A percentile compares a stretch with the other conserved stretches of the same genome.
Conservation (phyloP, 2,113 vertebrate genomes). For the Hylia prasina region DNA sequence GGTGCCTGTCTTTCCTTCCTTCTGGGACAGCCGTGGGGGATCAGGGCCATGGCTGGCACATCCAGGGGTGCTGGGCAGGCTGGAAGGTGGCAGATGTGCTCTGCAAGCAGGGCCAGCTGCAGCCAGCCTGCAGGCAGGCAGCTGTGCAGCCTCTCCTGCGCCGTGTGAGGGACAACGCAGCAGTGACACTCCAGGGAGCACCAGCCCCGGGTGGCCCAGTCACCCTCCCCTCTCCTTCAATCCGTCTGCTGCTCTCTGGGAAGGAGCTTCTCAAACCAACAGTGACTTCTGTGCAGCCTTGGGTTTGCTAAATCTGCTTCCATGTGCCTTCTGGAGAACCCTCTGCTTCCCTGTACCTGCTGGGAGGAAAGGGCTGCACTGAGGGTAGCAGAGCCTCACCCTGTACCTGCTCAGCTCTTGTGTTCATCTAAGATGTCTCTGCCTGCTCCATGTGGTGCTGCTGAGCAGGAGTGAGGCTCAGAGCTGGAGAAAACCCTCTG, state of each 20-base stretch:
- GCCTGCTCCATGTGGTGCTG: not conserved
- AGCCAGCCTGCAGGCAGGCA: not conserved
- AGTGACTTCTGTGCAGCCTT: not conserved
- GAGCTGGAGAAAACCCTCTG: not conserved
- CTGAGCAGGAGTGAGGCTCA: not conserved
- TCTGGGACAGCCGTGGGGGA: fast-evolving
- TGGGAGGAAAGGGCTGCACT: not conserved
- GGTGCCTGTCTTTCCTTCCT: not conserved
- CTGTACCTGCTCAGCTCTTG: not conserved
- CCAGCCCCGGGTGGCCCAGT: not conserved
- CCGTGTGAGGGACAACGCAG: fast-evolving
- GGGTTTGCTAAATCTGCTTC: not conserved
- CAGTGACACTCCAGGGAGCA: not conserved
- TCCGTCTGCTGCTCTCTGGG: not conserved
- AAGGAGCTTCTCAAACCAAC: not conserved
- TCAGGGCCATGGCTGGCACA: fast-evolving
- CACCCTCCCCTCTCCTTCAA: not conserved
- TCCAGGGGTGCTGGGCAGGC: not conserved
- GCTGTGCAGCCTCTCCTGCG: not conserved
- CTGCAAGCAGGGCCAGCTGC: not conserved
- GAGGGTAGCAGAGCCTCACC: not conserved
- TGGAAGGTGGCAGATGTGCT: not conserved
- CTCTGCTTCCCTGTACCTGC: fast-evolving
- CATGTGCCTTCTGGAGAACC: not conserved
- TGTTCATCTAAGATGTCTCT: not conserved